A percentile compares a stretch with the other conserved stretches of the same genome.
Conservation (phyloP, 2,797 vertebrate species). For the Picus viridis region DNA sequence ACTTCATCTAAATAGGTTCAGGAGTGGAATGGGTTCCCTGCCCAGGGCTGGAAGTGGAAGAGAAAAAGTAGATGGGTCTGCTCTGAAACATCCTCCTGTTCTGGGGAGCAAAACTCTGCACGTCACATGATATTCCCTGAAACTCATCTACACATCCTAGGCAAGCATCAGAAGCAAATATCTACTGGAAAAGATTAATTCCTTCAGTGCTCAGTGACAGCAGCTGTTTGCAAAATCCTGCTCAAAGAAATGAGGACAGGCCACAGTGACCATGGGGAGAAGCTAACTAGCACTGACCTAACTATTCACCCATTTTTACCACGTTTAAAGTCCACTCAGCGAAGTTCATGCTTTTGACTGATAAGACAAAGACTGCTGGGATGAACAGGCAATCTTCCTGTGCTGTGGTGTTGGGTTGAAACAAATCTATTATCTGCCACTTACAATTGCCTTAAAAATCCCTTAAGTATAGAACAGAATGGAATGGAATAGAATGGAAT, state of each 20-base stretch:
- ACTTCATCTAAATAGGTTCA: neutral
- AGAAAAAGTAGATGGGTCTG: neutral
- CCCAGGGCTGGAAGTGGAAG: neutral
- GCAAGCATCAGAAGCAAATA: slow-evolving; percentile 7
- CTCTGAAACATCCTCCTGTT: neutral
- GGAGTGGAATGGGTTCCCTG: neutral
- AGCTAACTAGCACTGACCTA: neutral
- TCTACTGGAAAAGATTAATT: slow-evolving; percentile 50
- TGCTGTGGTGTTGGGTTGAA: neutral
- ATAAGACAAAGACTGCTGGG: neutral
- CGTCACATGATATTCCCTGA: neutral
- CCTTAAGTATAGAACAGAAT: neutral
- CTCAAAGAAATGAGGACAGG: slow-evolving; percentile 62
- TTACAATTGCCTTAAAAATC: neutral
- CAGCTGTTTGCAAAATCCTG: slow-evolving; percentile 63
- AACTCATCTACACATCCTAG: neutral
- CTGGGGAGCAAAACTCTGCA: neutral
- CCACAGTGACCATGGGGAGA: slow-evolving; percentile 11
- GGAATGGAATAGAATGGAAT: too few relatives aligned
- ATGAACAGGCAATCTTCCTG: neutral
- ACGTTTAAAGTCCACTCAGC: neutral
- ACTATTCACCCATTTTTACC: neutral
- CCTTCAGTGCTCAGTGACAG: slow-evolving; percentile 2
- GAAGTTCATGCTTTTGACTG: neutral
- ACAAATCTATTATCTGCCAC: neutral